Percentiles rank a stretch among this genome's conserved stretches.
Conservation (phyloP, 2,113 vertebrate species). For the Epinephelus fuscoguttatus region DNA sequence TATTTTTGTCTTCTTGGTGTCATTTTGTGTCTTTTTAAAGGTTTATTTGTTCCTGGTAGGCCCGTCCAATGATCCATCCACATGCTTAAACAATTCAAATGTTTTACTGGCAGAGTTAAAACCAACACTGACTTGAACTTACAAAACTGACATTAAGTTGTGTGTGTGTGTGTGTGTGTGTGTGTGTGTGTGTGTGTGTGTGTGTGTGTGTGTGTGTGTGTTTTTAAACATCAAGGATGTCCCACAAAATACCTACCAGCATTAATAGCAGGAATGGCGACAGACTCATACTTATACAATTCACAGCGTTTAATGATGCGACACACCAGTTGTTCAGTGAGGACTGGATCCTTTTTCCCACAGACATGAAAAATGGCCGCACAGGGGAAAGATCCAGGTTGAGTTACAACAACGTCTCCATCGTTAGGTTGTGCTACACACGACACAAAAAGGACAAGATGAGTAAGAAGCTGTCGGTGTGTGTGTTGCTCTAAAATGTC, state of each 20-base stretch:
- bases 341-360: constrained; percentile 14
- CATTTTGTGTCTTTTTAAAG: too few species aligned
- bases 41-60: too few species aligned
- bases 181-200: too few species aligned
- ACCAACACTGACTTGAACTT: background rate
- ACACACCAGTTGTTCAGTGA: constrained; percentile 55
- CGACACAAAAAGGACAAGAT: background rate
- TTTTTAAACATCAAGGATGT: too few species aligned
- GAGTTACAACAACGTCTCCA: constrained; percentile 52
- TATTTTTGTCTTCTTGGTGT: too few species aligned
- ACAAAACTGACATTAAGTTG: background rate
- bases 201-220: background rate
- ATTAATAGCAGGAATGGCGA: constrained; percentile 78
- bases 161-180: too few species aligned
- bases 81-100: too few species aligned
- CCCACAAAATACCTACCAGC: constrained; percentile 55
- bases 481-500: background rate
- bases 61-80: too few species aligned
- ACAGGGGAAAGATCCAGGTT: constrained; percentile 70
- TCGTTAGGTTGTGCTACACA: constrained; percentile 22
- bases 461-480: background rate
- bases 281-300: constrained; percentile 42
- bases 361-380: constrained; percentile 73
- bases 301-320: constrained; percentile 68
- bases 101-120: background rate